A percentile compares a stretch with the other conserved stretches of the same genome.
These are phyloP conservation scores for Saturnia japonica DNA, from an alignment of 2,888 invertebrate species.

Conservation along the genomic window DNA sequence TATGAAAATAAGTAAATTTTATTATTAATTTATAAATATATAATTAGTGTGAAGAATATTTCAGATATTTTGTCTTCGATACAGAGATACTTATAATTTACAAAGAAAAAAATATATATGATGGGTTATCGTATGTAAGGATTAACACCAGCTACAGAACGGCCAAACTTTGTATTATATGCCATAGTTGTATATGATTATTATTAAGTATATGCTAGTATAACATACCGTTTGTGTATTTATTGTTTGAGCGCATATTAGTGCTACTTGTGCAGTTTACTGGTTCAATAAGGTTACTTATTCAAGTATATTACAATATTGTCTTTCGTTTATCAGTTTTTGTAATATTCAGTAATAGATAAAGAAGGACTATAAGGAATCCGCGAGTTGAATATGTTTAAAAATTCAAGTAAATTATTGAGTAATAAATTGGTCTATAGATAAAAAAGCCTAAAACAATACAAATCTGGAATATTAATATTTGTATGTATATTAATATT, in stretches of 20 bases:
- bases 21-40: background rate
- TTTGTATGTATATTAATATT: too few species aligned
- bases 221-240: background rate
- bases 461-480: too few species aligned
- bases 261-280: background rate
- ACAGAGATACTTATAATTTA: background rate
- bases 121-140: slow-evolving; percentile 10
- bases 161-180: slow-evolving; percentile 7
- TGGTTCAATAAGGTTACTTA: background rate
- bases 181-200: background rate
- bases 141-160: slow-evolving; percentile 14
- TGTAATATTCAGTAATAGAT: too few species aligned
- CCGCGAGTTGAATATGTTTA: background rate
- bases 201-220: background rate
- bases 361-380: background rate
- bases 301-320: background rate
- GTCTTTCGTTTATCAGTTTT: background rate
- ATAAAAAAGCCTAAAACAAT: too few species aligned
- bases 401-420: too few species aligned
- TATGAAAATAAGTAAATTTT: background rate
- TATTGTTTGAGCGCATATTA: background rate
- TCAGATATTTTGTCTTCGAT: background rate
- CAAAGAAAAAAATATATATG: background rate
- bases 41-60: background rate
- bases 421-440: too few species aligned